These are phyloP conservation scores for Zaprionus lineosus DNA, from an alignment of 2,888 invertebrate species.

Conservation along the genomic window DNA sequence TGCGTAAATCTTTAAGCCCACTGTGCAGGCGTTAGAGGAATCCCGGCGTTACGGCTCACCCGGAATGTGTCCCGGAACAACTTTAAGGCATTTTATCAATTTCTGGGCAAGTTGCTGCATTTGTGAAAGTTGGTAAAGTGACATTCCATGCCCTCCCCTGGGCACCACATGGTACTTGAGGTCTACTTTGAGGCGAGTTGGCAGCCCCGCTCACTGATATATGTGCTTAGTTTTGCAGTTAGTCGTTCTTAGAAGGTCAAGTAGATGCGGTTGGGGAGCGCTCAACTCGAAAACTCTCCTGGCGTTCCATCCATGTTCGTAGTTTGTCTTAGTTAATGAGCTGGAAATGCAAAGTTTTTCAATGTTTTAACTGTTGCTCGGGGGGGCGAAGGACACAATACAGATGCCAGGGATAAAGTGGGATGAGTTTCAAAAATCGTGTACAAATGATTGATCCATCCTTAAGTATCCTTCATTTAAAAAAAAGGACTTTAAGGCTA, in stretches of 20 bases:
- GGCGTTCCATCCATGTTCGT: slow-evolving; percentile 4
- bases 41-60: slow-evolving; percentile 15
- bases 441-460: too few relatives aligned
- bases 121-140: slow-evolving; percentile 47
- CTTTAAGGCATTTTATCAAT: slow-evolving; percentile 76
- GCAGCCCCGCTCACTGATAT: slow-evolving; percentile 29
- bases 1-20: slow-evolving; percentile 54
- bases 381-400: too few relatives aligned
- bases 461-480: too few relatives aligned
- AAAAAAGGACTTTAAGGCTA: too few relatives aligned
- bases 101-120: slow-evolving; percentile 58
- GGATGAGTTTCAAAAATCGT: too few relatives aligned
- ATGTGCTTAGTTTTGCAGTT: slow-evolving; percentile 48
- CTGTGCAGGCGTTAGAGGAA: slow-evolving; percentile 1
- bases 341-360: slow-evolving; percentile 66
- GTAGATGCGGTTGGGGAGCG: slow-evolving; percentile 33
- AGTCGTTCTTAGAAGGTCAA: slow-evolving; percentile 56
- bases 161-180: slow-evolving; percentile 14
- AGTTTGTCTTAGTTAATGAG: slow-evolving; percentile 72
- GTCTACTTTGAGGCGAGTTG: slow-evolving; percentile 33
- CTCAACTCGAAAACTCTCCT: slow-evolving; percentile 13
- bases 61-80: slow-evolving; percentile 43
- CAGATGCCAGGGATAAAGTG: too few relatives aligned
- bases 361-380: slow-evolving; percentile 34
- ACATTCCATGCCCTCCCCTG: slow-evolving; percentile 4